Conservation (phyloP, 2,888 invertebrate species). For the Melolontha melolontha region DNA sequence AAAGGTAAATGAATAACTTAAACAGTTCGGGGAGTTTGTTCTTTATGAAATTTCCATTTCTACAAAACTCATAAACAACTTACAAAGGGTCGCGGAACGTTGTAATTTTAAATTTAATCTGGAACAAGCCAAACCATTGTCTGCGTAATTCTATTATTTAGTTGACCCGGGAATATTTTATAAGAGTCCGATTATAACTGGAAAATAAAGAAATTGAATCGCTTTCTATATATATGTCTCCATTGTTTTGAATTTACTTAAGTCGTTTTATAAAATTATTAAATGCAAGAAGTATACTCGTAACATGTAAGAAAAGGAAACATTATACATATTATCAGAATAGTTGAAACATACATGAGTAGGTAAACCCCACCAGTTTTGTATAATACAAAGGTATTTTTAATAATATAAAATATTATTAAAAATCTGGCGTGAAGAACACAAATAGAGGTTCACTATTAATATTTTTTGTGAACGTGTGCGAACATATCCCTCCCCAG, state of each 20-base stretch:
- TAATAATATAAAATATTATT: no score
- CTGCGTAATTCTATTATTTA: slow-evolving; percentile 21
- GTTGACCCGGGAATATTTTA: slow-evolving; percentile 8
- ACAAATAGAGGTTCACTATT: no score
- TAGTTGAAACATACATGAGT: no score
- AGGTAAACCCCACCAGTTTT: no score
- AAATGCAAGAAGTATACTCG: no score
- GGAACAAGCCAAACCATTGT: slow-evolving; percentile 9
- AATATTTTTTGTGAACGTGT: no score
- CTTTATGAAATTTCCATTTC: slow-evolving; percentile 16
- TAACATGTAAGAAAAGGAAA: no score
- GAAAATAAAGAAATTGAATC: slow-evolving; percentile 9
- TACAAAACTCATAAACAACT: slow-evolving; percentile 14
- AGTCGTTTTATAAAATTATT: background rate
- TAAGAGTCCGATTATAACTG: background rate
- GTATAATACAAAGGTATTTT: no score
- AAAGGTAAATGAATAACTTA: slow-evolving; percentile 24
- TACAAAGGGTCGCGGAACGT: slow-evolving; percentile 8
- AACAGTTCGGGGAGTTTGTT: slow-evolving; percentile 17
- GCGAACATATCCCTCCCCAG: no score
- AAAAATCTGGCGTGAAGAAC: no score
- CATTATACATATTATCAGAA: no score
- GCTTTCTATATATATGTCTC: background rate
- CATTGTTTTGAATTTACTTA: background rate
- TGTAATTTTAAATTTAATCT: slow-evolving; percentile 22